Percentiles rank a stretch among this genome's conserved stretches.
These are phyloP conservation scores for Aplysina aerophoba DNA, from an alignment of 37 sponge, comb jelly and placozoan species.

Conservation along the genomic window DNA sequence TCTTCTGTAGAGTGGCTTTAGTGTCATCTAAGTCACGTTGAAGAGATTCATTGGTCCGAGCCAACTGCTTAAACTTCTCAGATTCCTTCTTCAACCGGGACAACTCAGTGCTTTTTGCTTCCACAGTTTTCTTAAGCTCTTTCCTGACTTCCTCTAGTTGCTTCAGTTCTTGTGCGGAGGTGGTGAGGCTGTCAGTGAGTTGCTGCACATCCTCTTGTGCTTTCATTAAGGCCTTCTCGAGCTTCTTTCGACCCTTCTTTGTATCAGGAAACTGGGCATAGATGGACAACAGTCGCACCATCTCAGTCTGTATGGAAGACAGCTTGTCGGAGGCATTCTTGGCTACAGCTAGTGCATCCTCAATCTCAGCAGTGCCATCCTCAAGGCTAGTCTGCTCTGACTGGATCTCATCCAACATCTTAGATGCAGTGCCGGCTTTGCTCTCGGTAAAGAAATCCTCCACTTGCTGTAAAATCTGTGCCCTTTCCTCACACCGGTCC, in stretches of 20 bases:
- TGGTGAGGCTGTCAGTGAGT: slow-evolving; percentile 23
- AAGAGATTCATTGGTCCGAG: slow-evolving; percentile 39
- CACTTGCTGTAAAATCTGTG: slow-evolving; percentile 41
- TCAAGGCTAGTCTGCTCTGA: slow-evolving; percentile 37
- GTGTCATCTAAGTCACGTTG: slow-evolving; percentile 34
- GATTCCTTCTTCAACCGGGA: slow-evolving; percentile 37
- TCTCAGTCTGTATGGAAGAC: slow-evolving; percentile 56
- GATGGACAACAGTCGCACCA: slow-evolving; percentile 51
- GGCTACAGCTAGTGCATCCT: slow-evolving; percentile 58
- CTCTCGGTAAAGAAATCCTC: slow-evolving; percentile 58
- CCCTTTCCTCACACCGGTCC: slow-evolving; percentile 45
- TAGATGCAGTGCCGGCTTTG: neutral
- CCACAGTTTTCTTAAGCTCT: slow-evolving; percentile 59
- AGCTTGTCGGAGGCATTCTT: slow-evolving; percentile 40
- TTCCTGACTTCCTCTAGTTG: slow-evolving; percentile 26
- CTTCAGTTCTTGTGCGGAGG: slow-evolving; percentile 34
- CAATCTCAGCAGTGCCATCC: slow-evolving; percentile 51
- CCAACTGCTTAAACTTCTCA: slow-evolving; percentile 45
- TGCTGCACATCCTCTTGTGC: slow-evolving; percentile 64
- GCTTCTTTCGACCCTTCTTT: slow-evolving; percentile 67
- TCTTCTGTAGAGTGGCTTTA: slow-evolving; percentile 26
- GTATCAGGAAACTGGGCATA: slow-evolving; percentile 59
- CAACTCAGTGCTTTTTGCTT: slow-evolving; percentile 51
- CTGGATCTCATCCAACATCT: neutral
- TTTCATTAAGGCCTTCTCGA: slow-evolving; percentile 76